Base-by-base conservation (phyloP, 2,113 vertebrate species). In the Dipodomys spectabilis region DNA sequence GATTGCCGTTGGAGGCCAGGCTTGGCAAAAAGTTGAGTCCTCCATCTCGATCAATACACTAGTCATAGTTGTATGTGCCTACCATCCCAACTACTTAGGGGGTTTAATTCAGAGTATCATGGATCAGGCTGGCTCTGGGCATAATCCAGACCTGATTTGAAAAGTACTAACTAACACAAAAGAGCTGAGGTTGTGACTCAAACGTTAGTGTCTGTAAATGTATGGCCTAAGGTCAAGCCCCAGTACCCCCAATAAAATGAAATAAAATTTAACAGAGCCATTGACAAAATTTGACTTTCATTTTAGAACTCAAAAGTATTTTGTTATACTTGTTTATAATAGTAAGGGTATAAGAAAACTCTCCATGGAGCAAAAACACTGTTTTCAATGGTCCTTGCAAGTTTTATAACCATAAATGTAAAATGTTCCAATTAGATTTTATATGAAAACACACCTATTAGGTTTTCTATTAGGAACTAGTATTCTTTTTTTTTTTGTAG, bases 221-320 rank as follows among this genome's bases (percentile, higher is more conserved):
- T 57, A 57, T 57, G 53, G 53, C 53, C 53, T 16, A 13, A 57
- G 53, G 53, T 57, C 12, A 57, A 57, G 19, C 15, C 53, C 53
- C 15, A 57, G 53, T 57, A 13, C 53, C 12, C 15, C 15, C 53
- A 57, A 16, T 57, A 25, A 71, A 57, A 85, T 27, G n/a, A 78
- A 85, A 69, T 45, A 92, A 91, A 90, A 62, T 60, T 44, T 35
- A 77, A 7, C 23, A 91, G 60, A 84, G 44, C 79, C 44, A 65
- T 78, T 23, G 2, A n/a, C 86, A 67, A 82, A 45, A 30, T 75
- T 68, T 80, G 4, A 16, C 25, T 77, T 57, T 78, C 39, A 80
- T 65, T 91, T 91, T 91, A 80, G 20, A 82, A 30, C 39, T 5
- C 39, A 5, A 39, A 39, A 39, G 39, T 39, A 39, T 39, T 39